Conservation (phyloP, 2,113 vertebrate genomes). For the Lophius piscatorius region DNA sequence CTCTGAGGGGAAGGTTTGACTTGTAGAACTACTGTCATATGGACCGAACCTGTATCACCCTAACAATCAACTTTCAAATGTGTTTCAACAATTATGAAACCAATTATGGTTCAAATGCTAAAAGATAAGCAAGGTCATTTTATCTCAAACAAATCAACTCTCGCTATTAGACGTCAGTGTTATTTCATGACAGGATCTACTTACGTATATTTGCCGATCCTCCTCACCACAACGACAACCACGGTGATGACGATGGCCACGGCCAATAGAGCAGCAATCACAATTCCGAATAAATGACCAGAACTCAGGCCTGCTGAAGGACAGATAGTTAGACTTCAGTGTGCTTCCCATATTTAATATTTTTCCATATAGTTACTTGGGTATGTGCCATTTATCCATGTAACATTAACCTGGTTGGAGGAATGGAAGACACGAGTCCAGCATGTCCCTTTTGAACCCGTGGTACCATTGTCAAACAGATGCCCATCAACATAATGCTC, state of each 20-base stretch:
- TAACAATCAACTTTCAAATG: too few relatives aligned
- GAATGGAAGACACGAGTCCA: too few relatives aligned
- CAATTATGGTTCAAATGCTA: conserved; percentile 20
- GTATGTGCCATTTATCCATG: too few relatives aligned
- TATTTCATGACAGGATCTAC: conserved; percentile 51
- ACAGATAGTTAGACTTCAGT: conserved; percentile 15
- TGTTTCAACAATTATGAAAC: too few relatives aligned
- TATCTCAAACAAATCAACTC: conserved; percentile 22
- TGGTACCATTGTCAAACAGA: too few relatives aligned
- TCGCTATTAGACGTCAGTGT: conserved; percentile 47
- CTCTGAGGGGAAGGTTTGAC: conserved; percentile 16
- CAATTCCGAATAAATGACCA: conserved; percentile 77
- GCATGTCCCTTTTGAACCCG: too few relatives aligned
- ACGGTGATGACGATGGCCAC: conserved; percentile 69
- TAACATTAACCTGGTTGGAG: too few relatives aligned
- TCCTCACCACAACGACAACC: conserved; percentile 68
- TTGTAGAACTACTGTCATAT: conserved; percentile 13
- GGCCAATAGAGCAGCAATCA: conserved; percentile 74
- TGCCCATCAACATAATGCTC: too few relatives aligned
- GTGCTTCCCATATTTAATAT: neutral
- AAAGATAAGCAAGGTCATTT: neutral
- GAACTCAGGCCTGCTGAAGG: conserved; percentile 58
- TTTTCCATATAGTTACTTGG: neutral
- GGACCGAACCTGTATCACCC: neutral
- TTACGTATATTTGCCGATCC: conserved; percentile 85